Percentiles rank a stretch among this genome's conserved stretches.
Conservation (phyloP, 2,888 invertebrate species). For the Sphaerophoria rueppellii region DNA sequence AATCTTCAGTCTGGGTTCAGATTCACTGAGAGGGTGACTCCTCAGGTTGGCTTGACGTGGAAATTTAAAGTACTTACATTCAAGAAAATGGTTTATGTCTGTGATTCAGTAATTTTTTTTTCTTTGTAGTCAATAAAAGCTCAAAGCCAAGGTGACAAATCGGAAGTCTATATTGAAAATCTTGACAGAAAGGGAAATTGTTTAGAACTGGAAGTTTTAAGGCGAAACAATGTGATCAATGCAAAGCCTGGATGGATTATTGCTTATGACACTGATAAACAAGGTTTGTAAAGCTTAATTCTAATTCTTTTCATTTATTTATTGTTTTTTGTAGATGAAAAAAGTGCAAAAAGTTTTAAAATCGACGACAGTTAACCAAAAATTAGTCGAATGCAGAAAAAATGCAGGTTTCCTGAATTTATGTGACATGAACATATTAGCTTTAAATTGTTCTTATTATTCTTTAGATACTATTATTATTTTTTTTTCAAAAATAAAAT, state of each 20-base stretch:
- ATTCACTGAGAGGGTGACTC: not conserved
- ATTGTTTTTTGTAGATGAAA: constrained; percentile 12
- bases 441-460: too few species aligned
- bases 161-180: constrained; percentile 21
- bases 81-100: not conserved
- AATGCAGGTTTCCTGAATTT: not conserved
- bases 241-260: constrained; percentile 25
- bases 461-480: too few species aligned
- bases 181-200: constrained; percentile 25
- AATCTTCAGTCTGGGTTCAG: constrained; percentile 51
- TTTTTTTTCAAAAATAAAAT: too few species aligned
- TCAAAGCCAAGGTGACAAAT: not conserved
- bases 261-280: constrained; percentile 11
- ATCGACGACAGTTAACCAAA: not conserved
- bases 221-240: constrained; percentile 14
- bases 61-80: constrained; percentile 36
- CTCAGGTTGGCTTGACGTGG: not conserved
- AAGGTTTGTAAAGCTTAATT: constrained; percentile 5
- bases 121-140: constrained; percentile 17
- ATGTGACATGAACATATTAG: too few species aligned
- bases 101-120: not conserved
- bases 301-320: too few species aligned
- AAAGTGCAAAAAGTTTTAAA: constrained; percentile 1
- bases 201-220: constrained; percentile 7
- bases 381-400: not conserved